A percentile compares a stretch with the other conserved stretches of the same genome.
Evolutionary conservation across 2,113 vertebrate genomes (phyloP).

Genomic region (Hippocampus zosterae): DNA sequence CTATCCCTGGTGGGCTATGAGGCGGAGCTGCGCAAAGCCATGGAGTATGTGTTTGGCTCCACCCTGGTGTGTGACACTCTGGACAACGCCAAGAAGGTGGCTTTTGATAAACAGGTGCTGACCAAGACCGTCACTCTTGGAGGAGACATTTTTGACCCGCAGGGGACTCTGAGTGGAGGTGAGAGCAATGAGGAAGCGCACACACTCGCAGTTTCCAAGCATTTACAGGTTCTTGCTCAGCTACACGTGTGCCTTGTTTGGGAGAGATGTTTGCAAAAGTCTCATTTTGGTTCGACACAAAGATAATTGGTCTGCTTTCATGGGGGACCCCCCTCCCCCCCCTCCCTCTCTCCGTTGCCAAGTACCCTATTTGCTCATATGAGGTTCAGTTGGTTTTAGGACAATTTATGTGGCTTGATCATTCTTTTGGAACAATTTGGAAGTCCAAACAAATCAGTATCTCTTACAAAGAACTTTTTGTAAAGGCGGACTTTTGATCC

Average conservation of each 20-base stretch:
- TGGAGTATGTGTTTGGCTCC: slow-evolving; percentile 94
- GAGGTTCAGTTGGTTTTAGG: no score
- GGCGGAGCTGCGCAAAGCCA: slow-evolving; percentile 85
- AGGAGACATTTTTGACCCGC: slow-evolving; percentile 90
- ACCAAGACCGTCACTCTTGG: slow-evolving; percentile 86
- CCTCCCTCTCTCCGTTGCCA: no score
- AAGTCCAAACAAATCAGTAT: no score
- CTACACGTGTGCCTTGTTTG: background rate
- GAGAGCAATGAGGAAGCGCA: slow-evolving; percentile 18
- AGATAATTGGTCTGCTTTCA: no score
- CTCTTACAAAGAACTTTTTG: no score
- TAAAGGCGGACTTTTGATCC: background rate
- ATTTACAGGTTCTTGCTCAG: background rate
- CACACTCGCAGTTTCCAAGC: no score
- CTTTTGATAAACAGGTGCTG: slow-evolving; percentile 88
- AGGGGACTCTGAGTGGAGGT: slow-evolving; percentile 93
- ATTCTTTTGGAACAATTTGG: no score
- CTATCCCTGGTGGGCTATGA: slow-evolving; percentile 83
- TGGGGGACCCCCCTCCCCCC: no score
- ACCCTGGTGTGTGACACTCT: slow-evolving; percentile 84
- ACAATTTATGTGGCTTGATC: no score
- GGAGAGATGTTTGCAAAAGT: background rate
- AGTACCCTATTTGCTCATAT: no score
- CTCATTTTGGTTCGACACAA: no score
- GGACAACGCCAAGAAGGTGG: slow-evolving; percentile 89